These are phyloP conservation scores for Noctua pronuba DNA, from an alignment of 2,888 invertebrate genomes.

Conservation along the genomic window DNA sequence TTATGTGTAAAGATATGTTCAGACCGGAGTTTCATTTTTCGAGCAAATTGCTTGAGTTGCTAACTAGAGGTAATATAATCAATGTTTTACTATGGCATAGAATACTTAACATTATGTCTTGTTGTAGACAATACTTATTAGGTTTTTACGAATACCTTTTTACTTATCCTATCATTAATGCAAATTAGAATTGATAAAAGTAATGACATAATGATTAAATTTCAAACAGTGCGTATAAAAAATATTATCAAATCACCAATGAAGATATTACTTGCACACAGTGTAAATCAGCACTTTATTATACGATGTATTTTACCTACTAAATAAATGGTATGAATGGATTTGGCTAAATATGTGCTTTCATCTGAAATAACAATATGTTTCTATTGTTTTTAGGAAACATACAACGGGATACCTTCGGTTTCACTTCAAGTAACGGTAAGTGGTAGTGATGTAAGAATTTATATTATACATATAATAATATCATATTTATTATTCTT, in stretches of 20 bases:
- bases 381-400: conserved; percentile 78
- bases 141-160: background rate
- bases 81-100: background rate
- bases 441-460: conserved; percentile 25
- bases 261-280: background rate
- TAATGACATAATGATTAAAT: background rate
- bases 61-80: conserved; percentile 82
- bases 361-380: background rate
- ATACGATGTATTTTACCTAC: too few species aligned
- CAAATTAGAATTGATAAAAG: background rate
- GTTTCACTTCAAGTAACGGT: conserved; percentile 81
- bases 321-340: background rate
- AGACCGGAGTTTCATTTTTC: conserved; percentile 86
- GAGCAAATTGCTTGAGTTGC: conserved; percentile 84
- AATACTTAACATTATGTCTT: background rate
- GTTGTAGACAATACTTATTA: background rate
- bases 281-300: background rate
- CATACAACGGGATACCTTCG: conserved; percentile 75
- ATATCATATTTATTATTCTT: background rate
- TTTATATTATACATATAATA: too few species aligned
- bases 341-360: background rate
- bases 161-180: background rate
- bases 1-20: conserved; percentile 81
- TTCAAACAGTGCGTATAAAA: background rate
- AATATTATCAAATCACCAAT: background rate